A percentile compares a stretch with the other conserved stretches of the same genome.
These are phyloP conservation scores for Phalacrocorax aristotelis DNA, from an alignment of 2,113 vertebrate species.

Conservation along the genomic window DNA sequence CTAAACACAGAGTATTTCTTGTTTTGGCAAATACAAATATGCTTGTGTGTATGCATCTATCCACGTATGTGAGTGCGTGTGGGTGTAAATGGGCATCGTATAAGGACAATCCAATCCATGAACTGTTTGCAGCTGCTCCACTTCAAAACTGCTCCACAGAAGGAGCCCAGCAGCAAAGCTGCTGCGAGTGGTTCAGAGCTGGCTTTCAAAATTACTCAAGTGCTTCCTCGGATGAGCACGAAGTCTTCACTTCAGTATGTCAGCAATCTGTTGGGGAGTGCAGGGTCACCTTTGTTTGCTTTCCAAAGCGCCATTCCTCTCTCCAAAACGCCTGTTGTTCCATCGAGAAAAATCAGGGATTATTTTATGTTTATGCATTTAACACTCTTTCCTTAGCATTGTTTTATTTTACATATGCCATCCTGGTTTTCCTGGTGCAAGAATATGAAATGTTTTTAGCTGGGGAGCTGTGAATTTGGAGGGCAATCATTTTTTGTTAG, in stretches of 20 bases:
- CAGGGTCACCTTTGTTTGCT: not conserved
- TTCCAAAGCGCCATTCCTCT: not conserved
- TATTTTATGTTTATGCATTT: not conserved
- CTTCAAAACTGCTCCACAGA: rapidly evolving
- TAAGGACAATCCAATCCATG: rapidly evolving
- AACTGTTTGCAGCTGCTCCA: not conserved
- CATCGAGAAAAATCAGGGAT: not conserved
- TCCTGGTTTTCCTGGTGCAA: not conserved
- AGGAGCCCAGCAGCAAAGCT: not conserved
- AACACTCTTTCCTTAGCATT: not conserved
- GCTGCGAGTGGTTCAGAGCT: rapidly evolving
- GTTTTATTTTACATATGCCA: not conserved
- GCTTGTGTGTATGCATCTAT: rapidly evolving
- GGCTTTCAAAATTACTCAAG: not conserved
- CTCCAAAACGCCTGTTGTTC: not conserved
- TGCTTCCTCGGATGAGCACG: not conserved
- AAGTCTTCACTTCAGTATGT: not conserved
- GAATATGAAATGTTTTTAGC: not conserved
- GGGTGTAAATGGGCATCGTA: rapidly evolving
- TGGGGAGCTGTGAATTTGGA: not conserved
- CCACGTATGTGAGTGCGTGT: rapidly evolving
- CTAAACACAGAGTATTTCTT: too few species aligned
- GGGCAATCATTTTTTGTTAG: not conserved
- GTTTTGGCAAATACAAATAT: rapidly evolving
- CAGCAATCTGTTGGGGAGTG: not conserved